Base-by-base conservation (phyloP, 1,140 invertebrate species). In the Heliconius hermathena region DNA sequence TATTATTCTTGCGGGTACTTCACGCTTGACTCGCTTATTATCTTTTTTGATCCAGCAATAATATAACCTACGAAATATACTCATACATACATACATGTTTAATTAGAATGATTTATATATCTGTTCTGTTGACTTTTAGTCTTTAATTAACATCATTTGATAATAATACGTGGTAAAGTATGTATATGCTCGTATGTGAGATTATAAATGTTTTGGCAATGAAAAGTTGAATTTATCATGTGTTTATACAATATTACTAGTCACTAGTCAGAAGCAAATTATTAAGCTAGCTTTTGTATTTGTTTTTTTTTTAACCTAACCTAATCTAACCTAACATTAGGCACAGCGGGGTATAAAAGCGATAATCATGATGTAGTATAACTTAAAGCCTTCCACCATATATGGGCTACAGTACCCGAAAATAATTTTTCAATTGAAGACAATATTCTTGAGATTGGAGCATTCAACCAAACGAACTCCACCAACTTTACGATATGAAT, bases 41-140 rank as follows among this genome's bases (percentile, higher is more conserved):
- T 52, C 22, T 29, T 77, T 77, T 71, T 54, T 71, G 78, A 84
- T 81, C 70, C 78, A 77, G 71, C 79, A 78, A 85, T 77, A 52
- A 71, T 49, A 46, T 83, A 79, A 82, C 26, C 38, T 78, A 71
- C 60, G 60, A 66, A 66, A 66, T 66, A 29, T 5, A 16, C 22
- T 66, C 26, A 6, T 41, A 18, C 60, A 66, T 41, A 22, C 11
- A 5, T 41, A 18, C 60, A 66, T 41, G 36, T 33, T 46, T 79
- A 79, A 79, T 75, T 79, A 71, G 66, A 76, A 71, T 76, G 33
- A 79, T 79, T 79, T 76, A 72, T 79, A 46, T 71, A 79, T 71
- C 52, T 79, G 70, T 60, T 38, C 75, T 71, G 49, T 71, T 72
- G 60, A 66, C 26, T 66, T 66, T 66, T 66, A 66, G 60, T 66